phyloP scores from a whole-genome alignment of 1,140 invertebrate genomes.

The Megalonaias nervosa region DNA sequence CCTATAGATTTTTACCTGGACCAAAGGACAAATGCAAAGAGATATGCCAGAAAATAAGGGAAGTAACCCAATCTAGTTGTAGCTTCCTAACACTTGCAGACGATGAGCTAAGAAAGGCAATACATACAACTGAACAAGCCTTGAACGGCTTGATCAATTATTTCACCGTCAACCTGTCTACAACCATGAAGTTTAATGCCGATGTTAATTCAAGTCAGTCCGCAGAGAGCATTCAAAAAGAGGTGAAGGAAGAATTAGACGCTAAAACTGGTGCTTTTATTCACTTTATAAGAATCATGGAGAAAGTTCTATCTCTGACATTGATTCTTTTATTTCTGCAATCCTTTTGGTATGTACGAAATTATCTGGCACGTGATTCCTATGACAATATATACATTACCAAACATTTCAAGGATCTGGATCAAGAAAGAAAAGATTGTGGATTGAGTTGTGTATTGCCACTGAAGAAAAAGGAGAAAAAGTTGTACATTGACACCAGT shows the following conservation, averaged over 20 bases:
- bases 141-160: slow-evolving; percentile 14
- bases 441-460: slow-evolving; percentile 21
- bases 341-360: slow-evolving; percentile 26
- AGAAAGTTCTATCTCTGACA: slow-evolving; percentile 19
- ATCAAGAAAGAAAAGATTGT: slow-evolving; percentile 8
- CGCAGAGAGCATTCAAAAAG: slow-evolving; percentile 6
- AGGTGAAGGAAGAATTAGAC: slow-evolving; percentile 17
- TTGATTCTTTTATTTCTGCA: slow-evolving; percentile 22
- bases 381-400: slow-evolving; percentile 40
- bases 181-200: not conserved
- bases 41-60: too few species aligned
- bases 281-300: not conserved
- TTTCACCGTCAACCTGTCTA: slow-evolving; percentile 15
- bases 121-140: too few species aligned
- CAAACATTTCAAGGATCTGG: slow-evolving; percentile 19
- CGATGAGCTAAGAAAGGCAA: too few species aligned
- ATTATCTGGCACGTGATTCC: slow-evolving; percentile 31
- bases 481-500: slow-evolving; percentile 20
- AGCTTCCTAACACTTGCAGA: too few species aligned
- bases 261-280: slow-evolving; percentile 7
- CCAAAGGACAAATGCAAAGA: too few species aligned
- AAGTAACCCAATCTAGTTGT: too few species aligned
- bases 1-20: too few species aligned
- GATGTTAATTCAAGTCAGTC: slow-evolving; percentile 2
- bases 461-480: slow-evolving; percentile 29